phyloP scores from a whole-genome alignment of 2,888 invertebrate genomes.

The Lysandra bellargus region DNA sequence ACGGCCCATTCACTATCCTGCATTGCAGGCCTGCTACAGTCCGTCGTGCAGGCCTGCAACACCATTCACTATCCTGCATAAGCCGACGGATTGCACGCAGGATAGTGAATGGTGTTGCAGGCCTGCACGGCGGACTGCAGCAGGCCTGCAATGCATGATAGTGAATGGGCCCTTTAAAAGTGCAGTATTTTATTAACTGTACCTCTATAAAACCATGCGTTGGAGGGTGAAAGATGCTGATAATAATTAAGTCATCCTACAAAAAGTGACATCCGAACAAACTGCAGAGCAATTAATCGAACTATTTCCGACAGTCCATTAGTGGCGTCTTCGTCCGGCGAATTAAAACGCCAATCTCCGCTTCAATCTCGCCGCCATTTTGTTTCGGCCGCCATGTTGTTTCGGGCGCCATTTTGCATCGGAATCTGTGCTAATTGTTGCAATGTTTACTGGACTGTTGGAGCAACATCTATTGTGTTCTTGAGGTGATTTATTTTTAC shows the following conservation, averaged over 20 bases:
- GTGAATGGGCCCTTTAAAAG: no score
- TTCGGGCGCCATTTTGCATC: neutral
- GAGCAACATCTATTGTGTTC: neutral
- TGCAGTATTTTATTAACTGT: no score
- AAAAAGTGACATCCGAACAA: slow-evolving; percentile 16
- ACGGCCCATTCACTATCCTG: no score
- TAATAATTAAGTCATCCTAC: slow-evolving; percentile 10
- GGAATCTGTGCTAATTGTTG: slow-evolving; percentile 1
- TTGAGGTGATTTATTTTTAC: neutral
- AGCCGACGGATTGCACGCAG: no score
- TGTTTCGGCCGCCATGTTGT: slow-evolving; percentile 11
- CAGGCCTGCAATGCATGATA: no score
- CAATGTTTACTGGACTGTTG: neutral
- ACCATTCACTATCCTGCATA: no score
- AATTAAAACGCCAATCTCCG: slow-evolving; percentile 28
- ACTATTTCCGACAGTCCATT: slow-evolving; percentile 28
- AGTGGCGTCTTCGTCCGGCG: slow-evolving; percentile 19
- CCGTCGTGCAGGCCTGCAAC: no score
- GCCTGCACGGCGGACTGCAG: no score
- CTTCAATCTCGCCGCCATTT: slow-evolving; percentile 24
- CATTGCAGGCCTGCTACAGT: no score
- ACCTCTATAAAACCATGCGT: neutral
- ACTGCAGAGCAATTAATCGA: slow-evolving; percentile 29
- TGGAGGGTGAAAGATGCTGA: neutral
- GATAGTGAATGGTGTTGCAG: no score